phyloP scores from a whole-genome alignment of 2,888 invertebrate genomes.

The Coremacera marginata region DNA sequence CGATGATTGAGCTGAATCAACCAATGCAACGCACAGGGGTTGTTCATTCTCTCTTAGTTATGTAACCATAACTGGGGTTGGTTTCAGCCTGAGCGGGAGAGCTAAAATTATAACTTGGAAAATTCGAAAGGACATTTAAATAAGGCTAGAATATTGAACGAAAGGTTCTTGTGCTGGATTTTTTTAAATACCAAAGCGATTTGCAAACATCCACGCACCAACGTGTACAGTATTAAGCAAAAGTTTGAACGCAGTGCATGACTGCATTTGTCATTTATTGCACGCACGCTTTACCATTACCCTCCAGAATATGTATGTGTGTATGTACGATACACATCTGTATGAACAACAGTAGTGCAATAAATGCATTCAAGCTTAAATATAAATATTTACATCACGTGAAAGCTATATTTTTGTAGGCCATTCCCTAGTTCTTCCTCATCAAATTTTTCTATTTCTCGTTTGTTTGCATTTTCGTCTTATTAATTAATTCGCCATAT shows the following conservation, averaged over 20 bases:
- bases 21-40: background rate
- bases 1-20: background rate
- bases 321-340: background rate
- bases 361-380: background rate
- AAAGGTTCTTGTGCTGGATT: conserved; percentile 12
- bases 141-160: background rate
- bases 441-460: background rate
- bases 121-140: conserved; percentile 10
- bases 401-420: conserved; percentile 3
- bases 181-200: background rate
- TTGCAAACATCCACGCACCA: background rate
- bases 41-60: background rate
- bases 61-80: conserved; percentile 15
- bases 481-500: background rate
- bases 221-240: conserved; percentile 14
- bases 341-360: background rate
- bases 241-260: background rate
- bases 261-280: too few species aligned
- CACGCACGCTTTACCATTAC: background rate
- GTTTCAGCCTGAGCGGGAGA: background rate
- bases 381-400: conserved; percentile 13
- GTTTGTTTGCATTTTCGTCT: background rate
- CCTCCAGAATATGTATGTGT: background rate
- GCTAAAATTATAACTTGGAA: background rate
- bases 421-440: background rate